These are phyloP conservation scores for Mizuhopecten yessoensis DNA, from an alignment of 1,140 invertebrate genomes.

Conservation along the genomic window DNA sequence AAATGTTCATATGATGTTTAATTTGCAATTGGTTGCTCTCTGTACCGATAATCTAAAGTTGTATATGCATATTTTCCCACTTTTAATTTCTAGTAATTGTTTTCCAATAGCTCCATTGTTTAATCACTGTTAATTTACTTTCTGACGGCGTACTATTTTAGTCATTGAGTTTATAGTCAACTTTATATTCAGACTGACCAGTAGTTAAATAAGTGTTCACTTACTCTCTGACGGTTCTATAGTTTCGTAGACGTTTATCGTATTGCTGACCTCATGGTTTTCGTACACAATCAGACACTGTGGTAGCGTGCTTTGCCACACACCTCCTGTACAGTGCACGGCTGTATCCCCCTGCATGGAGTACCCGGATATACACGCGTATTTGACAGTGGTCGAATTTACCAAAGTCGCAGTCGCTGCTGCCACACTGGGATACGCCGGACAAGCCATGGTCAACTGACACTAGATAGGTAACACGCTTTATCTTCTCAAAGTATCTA, in stretches of 20 bases:
- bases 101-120: neutral
- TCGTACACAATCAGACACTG: conserved; percentile 20
- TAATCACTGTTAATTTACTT: neutral
- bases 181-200: too few relatives aligned
- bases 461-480: too few relatives aligned
- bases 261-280: neutral
- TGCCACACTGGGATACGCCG: neutral
- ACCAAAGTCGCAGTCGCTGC: neutral
- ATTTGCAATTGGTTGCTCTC: too few relatives aligned
- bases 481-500: too few relatives aligned
- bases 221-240: neutral
- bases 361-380: neutral
- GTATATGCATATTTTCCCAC: too few relatives aligned
- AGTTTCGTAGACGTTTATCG: neutral
- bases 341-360: neutral
- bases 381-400: neutral
- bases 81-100: neutral
- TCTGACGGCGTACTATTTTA: neutral
- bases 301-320: neutral
- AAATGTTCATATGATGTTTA: too few relatives aligned
- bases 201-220: too few relatives aligned
- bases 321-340: neutral
- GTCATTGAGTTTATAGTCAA: too few relatives aligned
- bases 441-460: neutral
- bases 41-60: too few relatives aligned